Evolutionary conservation across 1,140 invertebrate species (phyloP), one percentile per base, ranked within the genome.

Genomic region (Hyposmocoma kahamanoa): DNA sequence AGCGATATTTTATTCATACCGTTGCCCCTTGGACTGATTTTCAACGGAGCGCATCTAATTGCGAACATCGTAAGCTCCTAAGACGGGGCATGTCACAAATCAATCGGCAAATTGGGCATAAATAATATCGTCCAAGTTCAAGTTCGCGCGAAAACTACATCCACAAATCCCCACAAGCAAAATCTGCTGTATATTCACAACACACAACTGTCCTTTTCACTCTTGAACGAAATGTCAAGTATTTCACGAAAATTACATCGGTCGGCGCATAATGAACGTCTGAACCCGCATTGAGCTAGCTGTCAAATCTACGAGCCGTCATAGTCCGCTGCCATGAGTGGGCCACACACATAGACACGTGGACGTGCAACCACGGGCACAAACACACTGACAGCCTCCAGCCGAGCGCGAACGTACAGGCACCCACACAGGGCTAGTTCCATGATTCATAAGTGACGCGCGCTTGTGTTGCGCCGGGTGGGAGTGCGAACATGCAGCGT

Each of bases 271-370:
- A 83, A 82, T 82, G 68, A 74, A 85, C 82, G 82, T 85, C 82
- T 85, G 79, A 79, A 72, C 82, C 74, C 78, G 82, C 82, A 83
- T 85, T 85, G 82, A 85, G 82, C 79, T 85, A 85, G 82, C 79
- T 85, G 82, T 85, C 82, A 85, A 83, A 85, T 85, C 82, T 85
- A 84, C 82, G 82, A 77, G 77, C 76, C 82, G 79, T 85, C 78
- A 84, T 85, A 85, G 79, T 79, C 76, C 60, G 78, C 69, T 81
- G 82, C 76, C 78, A 82, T 81, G 79, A 85, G 77, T 74, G 69
- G 70, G 62, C 66, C 61, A 67, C 78, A 74, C 82, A 81, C 79
- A 83, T 41, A 21, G 50, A 43, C 61, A 36, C 70, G 73, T 65
- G 60, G 67, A 59, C 67, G 56, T 68, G 66, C 63, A 62, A 18